Conservation (phyloP, 1,140 invertebrate species). For the Prorops nasuta region DNA sequence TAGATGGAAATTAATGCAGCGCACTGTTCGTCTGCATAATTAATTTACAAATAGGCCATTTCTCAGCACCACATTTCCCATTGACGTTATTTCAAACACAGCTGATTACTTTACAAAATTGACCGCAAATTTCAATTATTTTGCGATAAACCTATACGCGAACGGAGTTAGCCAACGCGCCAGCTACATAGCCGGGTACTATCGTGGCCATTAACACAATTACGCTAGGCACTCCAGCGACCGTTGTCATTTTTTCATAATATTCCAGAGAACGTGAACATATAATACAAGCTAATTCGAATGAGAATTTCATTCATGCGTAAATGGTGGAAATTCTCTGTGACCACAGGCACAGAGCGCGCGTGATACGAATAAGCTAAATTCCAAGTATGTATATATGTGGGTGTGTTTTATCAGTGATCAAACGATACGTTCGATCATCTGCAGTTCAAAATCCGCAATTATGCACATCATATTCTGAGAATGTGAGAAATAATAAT, state of each 20-base stretch:
- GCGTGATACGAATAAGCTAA: too few species aligned
- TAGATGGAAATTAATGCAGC: slow-evolving; percentile 33
- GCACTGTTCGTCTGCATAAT: slow-evolving; percentile 48
- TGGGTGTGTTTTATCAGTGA: too few species aligned
- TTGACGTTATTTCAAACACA: slow-evolving; percentile 46
- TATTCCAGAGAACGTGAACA: slow-evolving; percentile 2
- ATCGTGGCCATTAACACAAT: background rate
- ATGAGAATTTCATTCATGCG: slow-evolving; percentile 31
- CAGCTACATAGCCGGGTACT: background rate
- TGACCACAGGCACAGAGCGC: too few species aligned
- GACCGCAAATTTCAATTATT: slow-evolving; percentile 51
- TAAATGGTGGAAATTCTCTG: too few species aligned
- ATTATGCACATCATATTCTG: too few species aligned
- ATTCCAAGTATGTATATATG: too few species aligned
- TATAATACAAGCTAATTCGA: slow-evolving; percentile 6
- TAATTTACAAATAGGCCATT: slow-evolving; percentile 34
- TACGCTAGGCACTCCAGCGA: too few species aligned
- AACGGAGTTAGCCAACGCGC: slow-evolving; percentile 4
- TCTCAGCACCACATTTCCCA: slow-evolving; percentile 14
- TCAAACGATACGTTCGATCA: too few species aligned
- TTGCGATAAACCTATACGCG: slow-evolving; percentile 33
- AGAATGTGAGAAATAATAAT: too few species aligned
- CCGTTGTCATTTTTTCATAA: slow-evolving; percentile 34
- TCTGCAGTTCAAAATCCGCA: too few species aligned
- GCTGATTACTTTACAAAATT: slow-evolving; percentile 49